Evolutionary conservation across 2,797 vertebrate species (phyloP).

Genomic region (Spinus pinus): DNA sequence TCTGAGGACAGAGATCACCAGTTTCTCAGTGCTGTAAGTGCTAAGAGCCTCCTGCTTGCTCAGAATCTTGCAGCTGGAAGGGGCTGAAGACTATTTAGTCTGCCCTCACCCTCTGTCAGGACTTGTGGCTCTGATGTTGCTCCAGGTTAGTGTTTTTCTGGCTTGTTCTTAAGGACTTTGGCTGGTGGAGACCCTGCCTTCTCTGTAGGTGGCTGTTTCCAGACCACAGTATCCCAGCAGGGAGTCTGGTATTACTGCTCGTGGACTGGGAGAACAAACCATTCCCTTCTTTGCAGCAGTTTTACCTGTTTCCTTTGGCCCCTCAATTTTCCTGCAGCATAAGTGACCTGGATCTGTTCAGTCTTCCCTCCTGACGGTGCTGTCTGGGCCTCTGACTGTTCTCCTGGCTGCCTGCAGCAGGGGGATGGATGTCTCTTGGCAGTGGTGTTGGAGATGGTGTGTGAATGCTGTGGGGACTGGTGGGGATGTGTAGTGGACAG

Average conservation of each 20-base stretch:
- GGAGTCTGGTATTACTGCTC: background rate
- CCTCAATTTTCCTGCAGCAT: background rate
- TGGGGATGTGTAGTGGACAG: background rate
- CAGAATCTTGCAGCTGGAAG: background rate
- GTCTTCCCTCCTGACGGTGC: background rate
- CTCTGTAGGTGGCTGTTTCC: background rate
- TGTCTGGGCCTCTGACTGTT: background rate
- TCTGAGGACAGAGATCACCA: background rate
- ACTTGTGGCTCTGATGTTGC: background rate
- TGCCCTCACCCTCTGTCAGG: background rate
- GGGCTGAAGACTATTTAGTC: background rate
- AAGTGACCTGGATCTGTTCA: background rate
- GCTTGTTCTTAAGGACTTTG: background rate
- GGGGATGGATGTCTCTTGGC: background rate
- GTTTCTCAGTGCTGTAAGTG: background rate
- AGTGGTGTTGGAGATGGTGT: background rate
- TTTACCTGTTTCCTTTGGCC: background rate
- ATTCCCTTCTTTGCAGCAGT: background rate
- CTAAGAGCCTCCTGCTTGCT: background rate
- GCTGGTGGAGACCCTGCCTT: background rate
- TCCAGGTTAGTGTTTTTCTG: conserved; percentile 14
- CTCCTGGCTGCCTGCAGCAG: background rate
- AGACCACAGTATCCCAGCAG: background rate
- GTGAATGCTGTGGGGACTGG: fast-evolving
- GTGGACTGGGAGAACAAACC: background rate